Evolutionary conservation across 2,888 invertebrate genomes (phyloP).

Genomic region (Polyommatus iphigenia): DNA sequence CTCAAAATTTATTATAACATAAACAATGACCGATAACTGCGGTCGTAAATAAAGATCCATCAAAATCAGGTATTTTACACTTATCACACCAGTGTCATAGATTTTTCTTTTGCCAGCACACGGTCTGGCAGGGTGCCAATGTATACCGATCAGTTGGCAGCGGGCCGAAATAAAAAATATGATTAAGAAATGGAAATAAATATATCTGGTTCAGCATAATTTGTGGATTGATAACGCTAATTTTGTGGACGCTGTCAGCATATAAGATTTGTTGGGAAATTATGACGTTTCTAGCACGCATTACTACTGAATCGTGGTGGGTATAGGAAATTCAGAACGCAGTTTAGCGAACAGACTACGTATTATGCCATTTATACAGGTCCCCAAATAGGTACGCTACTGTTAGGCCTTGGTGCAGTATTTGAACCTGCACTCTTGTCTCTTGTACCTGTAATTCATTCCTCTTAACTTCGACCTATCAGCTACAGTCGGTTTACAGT

Average conservation of each 20-base stretch:
- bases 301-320: no score
- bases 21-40: conserved; percentile 12
- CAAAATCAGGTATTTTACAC: conserved; percentile 38
- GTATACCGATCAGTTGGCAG: conserved; percentile 69
- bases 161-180: conserved; percentile 53
- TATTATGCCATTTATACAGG: no score
- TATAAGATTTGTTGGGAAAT: not conserved
- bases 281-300: not conserved
- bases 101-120: conserved; percentile 49
- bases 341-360: no score
- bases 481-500: not conserved
- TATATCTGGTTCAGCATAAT: conserved; percentile 15
- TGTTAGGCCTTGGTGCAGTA: no score
- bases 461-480: not conserved
- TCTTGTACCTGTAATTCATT: no score
- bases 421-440: no score
- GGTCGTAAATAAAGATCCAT: conserved; percentile 33
- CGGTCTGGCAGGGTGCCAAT: conserved; percentile 63
- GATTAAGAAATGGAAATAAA: conserved; percentile 60
- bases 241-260: not conserved
- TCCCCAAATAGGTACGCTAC: no score
- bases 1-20: conserved; percentile 16
- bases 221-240: not conserved
- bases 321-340: no score
- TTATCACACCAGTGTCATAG: conserved; percentile 37